A percentile compares a stretch with the other conserved stretches of the same genome.
Conservation (phyloP, 2,888 invertebrate species). For the Napeogenes inachia region DNA sequence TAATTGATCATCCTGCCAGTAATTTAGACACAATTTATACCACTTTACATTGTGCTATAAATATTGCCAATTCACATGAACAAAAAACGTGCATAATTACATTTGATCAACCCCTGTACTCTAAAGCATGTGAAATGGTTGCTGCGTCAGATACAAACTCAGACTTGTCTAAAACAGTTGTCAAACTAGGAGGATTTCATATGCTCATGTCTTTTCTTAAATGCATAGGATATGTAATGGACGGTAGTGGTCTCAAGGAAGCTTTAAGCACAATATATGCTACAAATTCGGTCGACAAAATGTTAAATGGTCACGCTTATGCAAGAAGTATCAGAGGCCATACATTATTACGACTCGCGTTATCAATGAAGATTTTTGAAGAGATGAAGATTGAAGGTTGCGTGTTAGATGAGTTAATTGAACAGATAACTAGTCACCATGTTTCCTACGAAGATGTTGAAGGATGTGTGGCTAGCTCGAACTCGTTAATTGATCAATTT, state of each 20-base stretch:
- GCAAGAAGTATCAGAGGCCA: constrained; percentile 43
- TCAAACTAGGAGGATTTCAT: constrained; percentile 40
- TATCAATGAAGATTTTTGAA: constrained; percentile 37
- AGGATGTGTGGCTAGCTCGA: constrained; percentile 25
- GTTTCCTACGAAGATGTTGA: constrained; percentile 42
- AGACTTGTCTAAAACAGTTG: constrained; percentile 30
- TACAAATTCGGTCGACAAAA: constrained; percentile 32
- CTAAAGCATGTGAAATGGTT: constrained; percentile 43
- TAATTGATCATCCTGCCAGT: constrained; percentile 40
- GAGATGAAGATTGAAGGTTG: constrained; percentile 35
- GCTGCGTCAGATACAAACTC: constrained; percentile 26
- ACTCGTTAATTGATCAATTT: constrained; percentile 30
- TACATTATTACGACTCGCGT: constrained; percentile 37
- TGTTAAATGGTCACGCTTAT: constrained; percentile 42
- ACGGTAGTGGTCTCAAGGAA: constrained; percentile 49
- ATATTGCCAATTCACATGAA: constrained; percentile 24
- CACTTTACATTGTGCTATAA: constrained; percentile 33
- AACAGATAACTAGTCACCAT: constrained; percentile 35
- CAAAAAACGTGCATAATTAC: constrained; percentile 36
- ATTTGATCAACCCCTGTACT: constrained; percentile 43
- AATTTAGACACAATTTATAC: constrained; percentile 39
- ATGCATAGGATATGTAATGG: constrained; percentile 48
- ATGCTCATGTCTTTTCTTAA: constrained; percentile 49
- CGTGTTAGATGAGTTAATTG: constrained; percentile 35
- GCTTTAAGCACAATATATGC: constrained; percentile 34